phyloP scores from a whole-genome alignment of 2,797 vertebrate species.

The Galago senegalensis region DNA sequence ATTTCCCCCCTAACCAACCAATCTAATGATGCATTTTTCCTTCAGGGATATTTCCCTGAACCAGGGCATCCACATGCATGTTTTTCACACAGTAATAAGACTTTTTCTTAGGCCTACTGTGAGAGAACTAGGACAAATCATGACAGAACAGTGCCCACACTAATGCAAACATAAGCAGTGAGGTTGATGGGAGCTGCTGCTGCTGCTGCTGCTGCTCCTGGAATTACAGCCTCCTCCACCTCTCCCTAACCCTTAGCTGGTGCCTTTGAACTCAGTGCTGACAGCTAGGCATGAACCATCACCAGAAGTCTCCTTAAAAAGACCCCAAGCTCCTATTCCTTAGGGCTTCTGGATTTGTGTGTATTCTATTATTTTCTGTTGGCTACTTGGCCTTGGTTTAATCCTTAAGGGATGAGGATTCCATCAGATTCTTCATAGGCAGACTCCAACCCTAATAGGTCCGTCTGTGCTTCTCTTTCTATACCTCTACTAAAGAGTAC shows the following conservation, averaged over 20 bases:
- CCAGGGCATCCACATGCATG: background rate
- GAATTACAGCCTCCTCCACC: background rate
- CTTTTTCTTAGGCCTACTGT: conserved; percentile 22
- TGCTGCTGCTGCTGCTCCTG: background rate
- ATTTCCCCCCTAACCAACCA: background rate
- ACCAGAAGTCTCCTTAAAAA: background rate
- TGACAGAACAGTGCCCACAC: background rate
- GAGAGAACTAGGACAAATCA: conserved; percentile 42
- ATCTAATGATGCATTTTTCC: background rate
- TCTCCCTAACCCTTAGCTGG: accelerated
- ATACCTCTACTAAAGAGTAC: background rate
- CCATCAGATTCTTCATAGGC: background rate
- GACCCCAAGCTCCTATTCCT: background rate
- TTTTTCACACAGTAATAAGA: background rate
- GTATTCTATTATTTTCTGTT: background rate
- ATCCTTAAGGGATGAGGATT: background rate
- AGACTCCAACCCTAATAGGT: background rate
- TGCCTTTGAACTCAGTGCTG: background rate
- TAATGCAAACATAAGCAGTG: background rate
- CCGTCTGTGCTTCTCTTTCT: background rate
- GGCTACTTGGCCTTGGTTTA: background rate
- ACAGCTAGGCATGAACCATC: background rate
- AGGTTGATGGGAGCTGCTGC: background rate
- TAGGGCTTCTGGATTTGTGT: background rate
- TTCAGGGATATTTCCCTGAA: conserved; percentile 4